A percentile compares a stretch with the other conserved stretches of the same genome.
Evolutionary conservation across 2,797 vertebrate genomes (phyloP).

Genomic region (Brachymystax lenok): DNA sequence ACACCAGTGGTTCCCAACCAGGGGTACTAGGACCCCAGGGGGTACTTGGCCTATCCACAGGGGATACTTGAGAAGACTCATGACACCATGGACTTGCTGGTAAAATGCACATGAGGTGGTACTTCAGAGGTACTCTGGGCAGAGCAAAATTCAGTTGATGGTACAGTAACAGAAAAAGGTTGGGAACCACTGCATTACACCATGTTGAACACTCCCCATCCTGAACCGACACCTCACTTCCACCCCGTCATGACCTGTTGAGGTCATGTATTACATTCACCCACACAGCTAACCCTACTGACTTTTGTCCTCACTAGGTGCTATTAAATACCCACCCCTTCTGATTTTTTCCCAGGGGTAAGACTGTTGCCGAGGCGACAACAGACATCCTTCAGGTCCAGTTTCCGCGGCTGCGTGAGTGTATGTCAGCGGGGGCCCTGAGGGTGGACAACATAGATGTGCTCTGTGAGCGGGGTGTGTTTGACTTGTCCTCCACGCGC

Average conservation of each 20-base stretch:
- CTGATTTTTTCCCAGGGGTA: conserved; percentile 75
- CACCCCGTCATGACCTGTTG: neutral
- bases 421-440: conserved; percentile 73
- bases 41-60: too few species aligned
- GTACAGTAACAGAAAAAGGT: too few species aligned
- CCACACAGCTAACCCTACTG: neutral
- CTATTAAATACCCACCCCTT: neutral
- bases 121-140: too few species aligned
- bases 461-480: conserved; percentile 96
- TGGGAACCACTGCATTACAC: too few species aligned
- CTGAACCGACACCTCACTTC: neutral
- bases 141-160: too few species aligned
- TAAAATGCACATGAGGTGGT: too few species aligned
- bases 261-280: neutral
- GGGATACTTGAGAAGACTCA: too few species aligned
- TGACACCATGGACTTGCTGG: too few species aligned
- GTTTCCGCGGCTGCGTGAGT: conserved; percentile 82
- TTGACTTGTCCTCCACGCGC: conserved; percentile 85
- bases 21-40: too few species aligned
- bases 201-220: neutral
- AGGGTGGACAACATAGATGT: conserved; percentile 92
- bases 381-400: conserved; percentile 86
- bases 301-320: neutral
- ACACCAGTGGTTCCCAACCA: neutral
- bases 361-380: conserved; percentile 83